These are phyloP conservation scores for Telenomus remus DNA, from an alignment of 1,140 invertebrate genomes.

Conservation along the genomic window DNA sequence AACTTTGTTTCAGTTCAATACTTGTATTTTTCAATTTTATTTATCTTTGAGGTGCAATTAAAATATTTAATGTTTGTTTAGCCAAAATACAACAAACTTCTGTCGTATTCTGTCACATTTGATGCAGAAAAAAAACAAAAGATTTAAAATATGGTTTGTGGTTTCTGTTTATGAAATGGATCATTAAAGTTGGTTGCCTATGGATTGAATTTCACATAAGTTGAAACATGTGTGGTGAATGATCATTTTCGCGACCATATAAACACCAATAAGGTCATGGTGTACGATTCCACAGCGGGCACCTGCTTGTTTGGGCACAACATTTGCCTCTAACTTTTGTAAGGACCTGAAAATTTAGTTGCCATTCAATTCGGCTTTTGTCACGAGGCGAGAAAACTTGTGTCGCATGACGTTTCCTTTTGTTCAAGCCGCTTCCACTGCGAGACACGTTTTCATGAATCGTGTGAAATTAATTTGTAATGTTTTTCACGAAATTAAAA, in stretches of 20 bases:
- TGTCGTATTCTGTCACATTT: too few species aligned
- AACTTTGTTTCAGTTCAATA: constrained; percentile 17
- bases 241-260: constrained; percentile 19
- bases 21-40: constrained; percentile 2
- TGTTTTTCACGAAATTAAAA: background rate
- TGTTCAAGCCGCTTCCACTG: constrained; percentile 8
- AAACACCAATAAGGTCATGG: background rate
- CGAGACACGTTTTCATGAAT: constrained; percentile 7
- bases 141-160: too few species aligned
- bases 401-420: constrained; percentile 24
- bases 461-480: constrained; percentile 4
- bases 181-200: too few species aligned
- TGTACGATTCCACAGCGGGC: constrained; percentile 11
- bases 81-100: too few species aligned
- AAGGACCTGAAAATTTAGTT: constrained; percentile 4
- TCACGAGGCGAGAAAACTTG: constrained; percentile 38
- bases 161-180: too few species aligned
- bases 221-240: constrained; percentile 26
- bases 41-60: constrained; percentile 18
- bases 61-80: too few species aligned
- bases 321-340: constrained; percentile 23
- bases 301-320: constrained; percentile 40
- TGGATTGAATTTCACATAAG: background rate
- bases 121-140: too few species aligned
- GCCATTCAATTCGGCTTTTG: constrained; percentile 23